Evolutionary conservation across 2,888 invertebrate species (phyloP).

Genomic region (Pomacea canaliculata): DNA sequence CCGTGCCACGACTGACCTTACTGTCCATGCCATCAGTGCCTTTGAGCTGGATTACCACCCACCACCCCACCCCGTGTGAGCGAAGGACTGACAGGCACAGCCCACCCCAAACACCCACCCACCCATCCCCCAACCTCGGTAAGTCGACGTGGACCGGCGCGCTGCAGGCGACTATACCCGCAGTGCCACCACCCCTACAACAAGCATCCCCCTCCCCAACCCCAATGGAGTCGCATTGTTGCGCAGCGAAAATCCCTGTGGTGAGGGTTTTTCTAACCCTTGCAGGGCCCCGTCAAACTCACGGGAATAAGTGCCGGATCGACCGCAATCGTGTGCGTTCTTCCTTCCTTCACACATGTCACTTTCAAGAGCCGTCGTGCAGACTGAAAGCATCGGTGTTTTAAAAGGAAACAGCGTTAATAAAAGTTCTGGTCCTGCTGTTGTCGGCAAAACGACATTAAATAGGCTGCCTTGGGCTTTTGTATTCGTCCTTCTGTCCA

Average conservation of each 20-base stretch:
- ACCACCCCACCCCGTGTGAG: too few relatives aligned
- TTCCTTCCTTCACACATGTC: constrained; percentile 20
- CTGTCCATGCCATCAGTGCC: too few relatives aligned
- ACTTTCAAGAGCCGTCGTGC: neutral
- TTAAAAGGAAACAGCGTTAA: too few relatives aligned
- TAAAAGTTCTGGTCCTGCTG: too few relatives aligned
- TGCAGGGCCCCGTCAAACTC: constrained; percentile 22
- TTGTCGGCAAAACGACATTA: too few relatives aligned
- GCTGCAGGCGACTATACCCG: neutral
- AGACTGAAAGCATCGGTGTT: too few relatives aligned
- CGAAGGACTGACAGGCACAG: neutral
- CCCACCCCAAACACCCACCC: too few relatives aligned
- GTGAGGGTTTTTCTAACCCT: constrained; percentile 15
- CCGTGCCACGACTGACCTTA: too few relatives aligned
- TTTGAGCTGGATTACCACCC: too few relatives aligned
- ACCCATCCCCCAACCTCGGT: too few relatives aligned
- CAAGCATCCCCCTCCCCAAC: constrained; percentile 15
- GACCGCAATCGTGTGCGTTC: constrained; percentile 24
- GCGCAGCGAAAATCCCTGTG: constrained; percentile 23
- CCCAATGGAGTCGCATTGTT: constrained; percentile 22
- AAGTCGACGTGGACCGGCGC: neutral
- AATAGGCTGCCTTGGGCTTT: too few relatives aligned
- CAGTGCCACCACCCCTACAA: constrained; percentile 3
- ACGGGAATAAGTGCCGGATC: constrained; percentile 26
- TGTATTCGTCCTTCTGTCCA: too few relatives aligned